Base-by-base conservation (phyloP, 2,113 vertebrate species). In the Siniperca chuatsi region DNA sequence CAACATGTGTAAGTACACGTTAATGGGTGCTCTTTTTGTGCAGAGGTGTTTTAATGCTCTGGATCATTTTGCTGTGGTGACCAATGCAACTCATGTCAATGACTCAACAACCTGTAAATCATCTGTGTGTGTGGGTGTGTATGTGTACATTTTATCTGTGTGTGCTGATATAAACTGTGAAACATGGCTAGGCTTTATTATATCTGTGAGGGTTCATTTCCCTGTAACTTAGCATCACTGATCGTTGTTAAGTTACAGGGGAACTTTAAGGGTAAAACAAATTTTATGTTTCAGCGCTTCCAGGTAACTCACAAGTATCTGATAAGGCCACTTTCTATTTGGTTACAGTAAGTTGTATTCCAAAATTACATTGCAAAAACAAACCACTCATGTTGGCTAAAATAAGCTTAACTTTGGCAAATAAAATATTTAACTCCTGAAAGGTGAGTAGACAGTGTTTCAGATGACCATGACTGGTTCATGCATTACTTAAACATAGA, bases 231-330 rank as follows among this genome's bases (percentile, higher is more conserved):
- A 50, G 78, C 70, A 72, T 84, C 82, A 25, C 40, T 33, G 75
- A 48, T 21, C 46, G 79, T 79, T 60, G 71, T 85, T 46, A 55
- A 75, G 78, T 37, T 57, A 82, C 81, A 6, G 69, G 50, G 33
- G 8, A 75, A 62, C 29, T 75, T 57, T 50, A 84, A 46, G 13
- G 12, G 8, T 48, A 8, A 68, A 75, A 25, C 75, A 40, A 57
- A 57, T 44, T 5, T 21, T 20, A 50, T 10, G 1, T 54, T 12
- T 35, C 61, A 73, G n/a, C 0, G 20, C 46, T 15, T 0, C 71
- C 83, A 65, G 54, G 67, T 60, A n/a, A 55, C 79, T 44, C 44
- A 23, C n/a, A 16, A 18, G 21, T 20, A 58, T 37, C 33, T 35
- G 82, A 87, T 61, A 72, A 77, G 46, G 61, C 52, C 25, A 1